phyloP scores from a whole-genome alignment of 2,797 vertebrate species.

The Brotula barbata region DNA sequence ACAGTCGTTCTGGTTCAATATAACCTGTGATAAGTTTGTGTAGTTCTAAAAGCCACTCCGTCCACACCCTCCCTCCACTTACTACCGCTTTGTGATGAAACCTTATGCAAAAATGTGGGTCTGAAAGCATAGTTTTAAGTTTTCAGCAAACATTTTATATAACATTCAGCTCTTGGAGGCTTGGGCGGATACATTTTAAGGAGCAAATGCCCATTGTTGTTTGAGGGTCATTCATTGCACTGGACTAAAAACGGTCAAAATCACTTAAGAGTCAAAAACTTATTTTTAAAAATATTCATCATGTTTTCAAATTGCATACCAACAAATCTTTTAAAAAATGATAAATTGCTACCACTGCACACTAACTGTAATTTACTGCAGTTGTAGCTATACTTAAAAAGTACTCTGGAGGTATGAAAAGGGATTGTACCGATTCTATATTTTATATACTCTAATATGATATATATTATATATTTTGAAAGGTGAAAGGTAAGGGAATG shows the following conservation, averaged over 20 bases:
- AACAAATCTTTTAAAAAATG: slow-evolving; percentile 75
- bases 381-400: slow-evolving; percentile 80
- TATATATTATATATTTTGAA: slow-evolving; percentile 87
- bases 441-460: slow-evolving; percentile 84
- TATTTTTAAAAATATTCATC: slow-evolving; percentile 78
- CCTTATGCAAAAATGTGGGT: slow-evolving; percentile 89
- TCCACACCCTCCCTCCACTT: slow-evolving; percentile 87
- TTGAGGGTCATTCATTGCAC: slow-evolving; percentile 83
- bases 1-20: slow-evolving; percentile 99
- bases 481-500: slow-evolving; percentile 82
- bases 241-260: slow-evolving; percentile 76
- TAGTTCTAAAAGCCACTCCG: slow-evolving; percentile 91
- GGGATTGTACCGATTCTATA: slow-evolving; percentile 84
- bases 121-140: slow-evolving; percentile 84
- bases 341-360: slow-evolving; percentile 74
- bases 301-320: slow-evolving; percentile 80
- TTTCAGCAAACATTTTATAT: slow-evolving; percentile 76
- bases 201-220: slow-evolving; percentile 75
- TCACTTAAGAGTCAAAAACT: slow-evolving; percentile 77
- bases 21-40: slow-evolving; percentile 99
- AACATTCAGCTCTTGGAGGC: slow-evolving; percentile 76
- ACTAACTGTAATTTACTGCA: slow-evolving; percentile 77
- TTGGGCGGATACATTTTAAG: slow-evolving; percentile 71
- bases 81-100: slow-evolving; percentile 87
- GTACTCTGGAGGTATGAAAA: slow-evolving; percentile 80